A percentile compares a stretch with the other conserved stretches of the same genome.
Evolutionary conservation across 1,140 invertebrate genomes (phyloP).

Genomic region (Chrysopa pallens): DNA sequence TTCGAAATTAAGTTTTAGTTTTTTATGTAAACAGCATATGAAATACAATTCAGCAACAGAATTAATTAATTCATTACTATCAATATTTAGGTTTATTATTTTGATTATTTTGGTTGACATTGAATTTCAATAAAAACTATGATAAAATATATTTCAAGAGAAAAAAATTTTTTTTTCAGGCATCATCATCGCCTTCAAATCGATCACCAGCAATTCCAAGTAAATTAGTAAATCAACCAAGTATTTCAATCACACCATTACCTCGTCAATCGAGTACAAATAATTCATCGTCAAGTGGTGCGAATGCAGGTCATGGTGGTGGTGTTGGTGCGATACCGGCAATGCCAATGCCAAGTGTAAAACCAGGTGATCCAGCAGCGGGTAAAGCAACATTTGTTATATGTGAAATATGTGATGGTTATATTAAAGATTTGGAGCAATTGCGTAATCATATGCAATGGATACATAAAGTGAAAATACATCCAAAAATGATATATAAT

Average conservation of each 20-base stretch:
- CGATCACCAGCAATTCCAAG: slow-evolving; percentile 15
- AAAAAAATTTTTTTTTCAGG: background rate
- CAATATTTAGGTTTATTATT: too few species aligned
- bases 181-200: background rate
- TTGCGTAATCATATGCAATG: slow-evolving; percentile 87
- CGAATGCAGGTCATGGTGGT: slow-evolving; percentile 22
- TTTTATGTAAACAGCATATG: too few species aligned
- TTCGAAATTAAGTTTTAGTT: too few species aligned
- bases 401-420: slow-evolving; percentile 89
- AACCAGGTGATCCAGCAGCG: slow-evolving; percentile 23
- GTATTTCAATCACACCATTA: slow-evolving; percentile 80
- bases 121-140: too few species aligned
- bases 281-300: slow-evolving; percentile 21
- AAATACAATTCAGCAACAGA: too few species aligned
- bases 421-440: slow-evolving; percentile 86
- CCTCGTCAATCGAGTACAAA: slow-evolving; percentile 40
- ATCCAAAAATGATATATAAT: slow-evolving; percentile 91
- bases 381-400: slow-evolving; percentile 74
- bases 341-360: slow-evolving; percentile 10
- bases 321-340: slow-evolving; percentile 10
- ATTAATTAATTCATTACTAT: too few species aligned
- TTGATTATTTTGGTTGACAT: too few species aligned
- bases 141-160: too few species aligned
- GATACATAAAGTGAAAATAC: slow-evolving; percentile 92
- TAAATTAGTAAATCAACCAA: slow-evolving; percentile 52